Conservation (phyloP, 2,888 invertebrate species). For the Pogonocherus hispidulus region DNA sequence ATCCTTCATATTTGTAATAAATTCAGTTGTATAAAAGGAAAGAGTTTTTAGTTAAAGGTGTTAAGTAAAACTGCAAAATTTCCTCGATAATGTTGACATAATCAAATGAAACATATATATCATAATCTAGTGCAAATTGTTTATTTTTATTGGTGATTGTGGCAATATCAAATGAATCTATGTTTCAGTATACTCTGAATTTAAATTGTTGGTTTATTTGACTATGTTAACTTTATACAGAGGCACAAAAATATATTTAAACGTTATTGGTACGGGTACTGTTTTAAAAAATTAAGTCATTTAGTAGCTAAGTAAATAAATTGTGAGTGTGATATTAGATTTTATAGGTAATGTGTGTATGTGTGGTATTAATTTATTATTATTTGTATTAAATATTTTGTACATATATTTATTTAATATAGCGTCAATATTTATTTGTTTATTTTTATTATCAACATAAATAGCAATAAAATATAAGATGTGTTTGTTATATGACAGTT, state of each 20-base stretch:
- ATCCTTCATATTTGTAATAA: no score
- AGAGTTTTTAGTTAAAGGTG: no score
- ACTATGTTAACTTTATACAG: conserved; percentile 1
- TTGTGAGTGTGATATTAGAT: conserved; percentile 48
- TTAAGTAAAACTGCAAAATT: no score
- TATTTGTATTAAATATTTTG: conserved; percentile 35
- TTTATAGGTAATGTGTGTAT: conserved; percentile 30
- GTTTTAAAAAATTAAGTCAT: conserved; percentile 12
- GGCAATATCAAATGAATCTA: no score
- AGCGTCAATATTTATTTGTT: conserved; percentile 22
- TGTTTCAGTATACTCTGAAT: no score
- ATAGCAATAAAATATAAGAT: no score
- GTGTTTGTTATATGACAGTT: not conserved
- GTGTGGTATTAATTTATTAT: conserved; percentile 45
- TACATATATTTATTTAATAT: conserved; percentile 43
- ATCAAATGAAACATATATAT: no score
- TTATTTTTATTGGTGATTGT: no score
- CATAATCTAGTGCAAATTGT: no score
- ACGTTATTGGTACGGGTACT: conserved; percentile 7
- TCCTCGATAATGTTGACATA: no score
- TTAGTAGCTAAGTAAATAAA: not conserved
- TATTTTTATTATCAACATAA: no score
- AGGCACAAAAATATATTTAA: not conserved
- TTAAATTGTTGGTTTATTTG: no score
- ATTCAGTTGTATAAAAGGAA: not conserved